Conservation (phyloP, 2,113 vertebrate genomes). For the Anhinga rufa region DNA sequence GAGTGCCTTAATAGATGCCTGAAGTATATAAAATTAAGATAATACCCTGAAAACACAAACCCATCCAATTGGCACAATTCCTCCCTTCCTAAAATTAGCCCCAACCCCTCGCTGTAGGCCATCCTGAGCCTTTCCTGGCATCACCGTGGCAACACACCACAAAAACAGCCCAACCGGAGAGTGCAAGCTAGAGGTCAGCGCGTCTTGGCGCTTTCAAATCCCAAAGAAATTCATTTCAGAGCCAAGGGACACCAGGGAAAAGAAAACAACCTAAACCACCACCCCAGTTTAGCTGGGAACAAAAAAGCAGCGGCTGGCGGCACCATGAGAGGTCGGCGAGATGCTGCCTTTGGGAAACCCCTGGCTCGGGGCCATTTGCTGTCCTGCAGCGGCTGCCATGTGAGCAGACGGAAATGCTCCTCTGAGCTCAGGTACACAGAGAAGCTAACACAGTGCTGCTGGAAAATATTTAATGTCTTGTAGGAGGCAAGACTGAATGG, state of each 20-base stretch:
- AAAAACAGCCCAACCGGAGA: neutral
- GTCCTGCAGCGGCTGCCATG: neutral
- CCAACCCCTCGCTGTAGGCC: fast-evolving
- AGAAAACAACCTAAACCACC: neutral
- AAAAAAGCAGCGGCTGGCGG: neutral
- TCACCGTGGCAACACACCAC: neutral
- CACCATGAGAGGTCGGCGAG: neutral
- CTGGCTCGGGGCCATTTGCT: neutral
- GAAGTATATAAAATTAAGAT: neutral
- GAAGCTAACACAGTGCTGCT: neutral
- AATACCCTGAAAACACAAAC: neutral
- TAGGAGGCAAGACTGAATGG: constrained; percentile 14
- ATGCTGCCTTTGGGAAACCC: neutral
- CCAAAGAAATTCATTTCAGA: neutral
- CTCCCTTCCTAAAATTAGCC: neutral
- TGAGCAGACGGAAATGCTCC: neutral
- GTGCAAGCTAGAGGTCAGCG: neutral
- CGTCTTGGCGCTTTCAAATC: neutral
- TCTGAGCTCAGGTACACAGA: neutral
- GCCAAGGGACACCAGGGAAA: neutral
- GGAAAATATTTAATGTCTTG: constrained; percentile 5
- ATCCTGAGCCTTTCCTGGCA: neutral
- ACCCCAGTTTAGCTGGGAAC: neutral
- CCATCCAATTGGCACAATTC: neutral
- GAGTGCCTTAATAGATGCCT: neutral